These are phyloP conservation scores for Drosophila dunni DNA, from an alignment of 1,140 invertebrate species.

Conservation along the genomic window DNA sequence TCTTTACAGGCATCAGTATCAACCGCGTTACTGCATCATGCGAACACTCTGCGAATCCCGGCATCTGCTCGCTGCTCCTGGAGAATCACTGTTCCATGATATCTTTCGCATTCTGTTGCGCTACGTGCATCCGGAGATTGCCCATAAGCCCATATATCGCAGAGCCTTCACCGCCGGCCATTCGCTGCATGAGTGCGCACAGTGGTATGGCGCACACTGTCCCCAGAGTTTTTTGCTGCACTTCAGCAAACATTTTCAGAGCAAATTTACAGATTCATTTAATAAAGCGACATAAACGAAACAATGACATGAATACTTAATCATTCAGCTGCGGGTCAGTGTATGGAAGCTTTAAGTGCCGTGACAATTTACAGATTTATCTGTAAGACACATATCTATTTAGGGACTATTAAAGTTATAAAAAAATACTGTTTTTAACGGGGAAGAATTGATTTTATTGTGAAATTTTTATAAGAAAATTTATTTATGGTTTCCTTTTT, in stretches of 20 bases:
- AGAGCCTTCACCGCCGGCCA: conserved; percentile 67
- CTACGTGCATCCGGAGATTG: conserved; percentile 84
- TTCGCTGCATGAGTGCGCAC: conserved; percentile 67
- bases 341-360: background rate
- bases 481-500: too few species aligned
- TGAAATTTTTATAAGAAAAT: too few species aligned
- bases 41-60: conserved; percentile 89
- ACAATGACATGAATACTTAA: conserved; percentile 20
- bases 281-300: conserved; percentile 33
- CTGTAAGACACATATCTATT: background rate
- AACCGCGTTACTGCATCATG: conserved; percentile 88
- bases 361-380: background rate
- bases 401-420: background rate
- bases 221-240: conserved; percentile 74
- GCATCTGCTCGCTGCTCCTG: conserved; percentile 86
- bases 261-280: conserved; percentile 39
- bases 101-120: conserved; percentile 88
- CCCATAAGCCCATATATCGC: conserved; percentile 63
- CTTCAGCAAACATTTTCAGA: conserved; percentile 56
- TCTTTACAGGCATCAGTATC: conserved; percentile 86
- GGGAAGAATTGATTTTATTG: too few species aligned
- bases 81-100: conserved; percentile 88
- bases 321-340: background rate
- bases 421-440: background rate
- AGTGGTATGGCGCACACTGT: conserved; percentile 71